phyloP scores from a whole-genome alignment of 2,888 invertebrate genomes.

The Eugnorisma glareosa region DNA sequence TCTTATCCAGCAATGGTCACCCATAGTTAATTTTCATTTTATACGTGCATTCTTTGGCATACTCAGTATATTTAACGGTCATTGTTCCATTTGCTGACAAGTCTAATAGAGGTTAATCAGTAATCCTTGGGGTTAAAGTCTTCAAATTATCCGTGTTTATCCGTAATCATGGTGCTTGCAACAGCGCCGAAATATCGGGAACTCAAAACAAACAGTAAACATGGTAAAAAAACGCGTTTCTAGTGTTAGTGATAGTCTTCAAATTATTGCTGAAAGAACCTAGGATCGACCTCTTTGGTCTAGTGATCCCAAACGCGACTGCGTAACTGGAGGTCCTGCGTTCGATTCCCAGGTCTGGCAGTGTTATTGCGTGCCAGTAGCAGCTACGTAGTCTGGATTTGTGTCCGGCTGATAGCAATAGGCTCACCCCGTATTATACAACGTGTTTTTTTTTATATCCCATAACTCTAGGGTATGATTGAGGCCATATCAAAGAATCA shows the following conservation, averaged over 20 bases:
- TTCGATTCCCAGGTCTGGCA: not conserved
- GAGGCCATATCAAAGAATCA: too few species aligned
- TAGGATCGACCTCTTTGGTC: not conserved
- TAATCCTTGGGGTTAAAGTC: conserved; percentile 3
- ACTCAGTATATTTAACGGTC: not conserved
- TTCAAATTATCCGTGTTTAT: too few species aligned
- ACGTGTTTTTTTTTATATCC: too few species aligned
- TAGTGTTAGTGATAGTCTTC: too few species aligned
- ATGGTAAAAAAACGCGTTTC: too few species aligned
- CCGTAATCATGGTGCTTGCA: too few species aligned
- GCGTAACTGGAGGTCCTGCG: not conserved
- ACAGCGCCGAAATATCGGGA: too few species aligned
- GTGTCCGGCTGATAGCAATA: not conserved
- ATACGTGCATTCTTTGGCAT: not conserved
- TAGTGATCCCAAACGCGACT: not conserved
- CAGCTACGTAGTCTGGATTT: not conserved
- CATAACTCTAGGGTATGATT: too few species aligned
- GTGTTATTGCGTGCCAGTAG: not conserved
- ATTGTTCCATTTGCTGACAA: not conserved
- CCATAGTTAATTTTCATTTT: not conserved
- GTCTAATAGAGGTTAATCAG: conserved; percentile 3
- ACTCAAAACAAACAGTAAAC: too few species aligned
- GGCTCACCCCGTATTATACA: too few species aligned
- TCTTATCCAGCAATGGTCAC: not conserved
- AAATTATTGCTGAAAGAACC: not conserved